Percentiles rank a stretch among this genome's conserved stretches.
phyloP scores from a whole-genome alignment of 2,888 invertebrate genomes.

The Cephus pulcher region DNA sequence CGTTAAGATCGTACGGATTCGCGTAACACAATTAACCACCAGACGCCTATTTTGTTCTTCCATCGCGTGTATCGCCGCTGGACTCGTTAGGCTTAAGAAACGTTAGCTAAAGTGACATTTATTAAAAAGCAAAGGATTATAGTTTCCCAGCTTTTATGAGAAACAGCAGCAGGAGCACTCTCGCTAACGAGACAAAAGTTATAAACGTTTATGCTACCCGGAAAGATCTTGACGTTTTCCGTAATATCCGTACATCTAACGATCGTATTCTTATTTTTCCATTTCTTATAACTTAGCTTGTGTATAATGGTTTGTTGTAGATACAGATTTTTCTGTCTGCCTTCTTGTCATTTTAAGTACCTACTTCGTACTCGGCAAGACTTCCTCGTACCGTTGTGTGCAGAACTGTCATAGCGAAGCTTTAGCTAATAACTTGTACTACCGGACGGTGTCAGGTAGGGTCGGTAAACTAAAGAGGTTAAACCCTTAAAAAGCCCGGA shows the following conservation, averaged over 20 bases:
- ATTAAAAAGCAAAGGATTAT: slow-evolving; percentile 17
- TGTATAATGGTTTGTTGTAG: neutral
- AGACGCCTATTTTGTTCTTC: neutral
- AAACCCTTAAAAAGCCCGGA: slow-evolving; percentile 37
- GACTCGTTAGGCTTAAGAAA: slow-evolving; percentile 10
- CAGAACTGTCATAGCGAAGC: neutral
- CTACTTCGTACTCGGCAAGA: neutral
- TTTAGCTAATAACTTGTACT: neutral
- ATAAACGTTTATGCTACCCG: neutral
- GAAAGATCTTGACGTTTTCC: neutral
- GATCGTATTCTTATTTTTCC: slow-evolving; percentile 13
- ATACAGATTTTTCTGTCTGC: neutral
- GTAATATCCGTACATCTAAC: neutral
- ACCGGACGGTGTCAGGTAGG: neutral
- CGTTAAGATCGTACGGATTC: neutral
- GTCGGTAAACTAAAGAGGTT: slow-evolving; percentile 26
- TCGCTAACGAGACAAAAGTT: neutral
- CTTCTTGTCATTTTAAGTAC: neutral
- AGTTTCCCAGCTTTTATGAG: neutral
- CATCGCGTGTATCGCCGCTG: neutral
- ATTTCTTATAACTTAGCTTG: neutral
- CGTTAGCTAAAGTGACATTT: slow-evolving; percentile 13
- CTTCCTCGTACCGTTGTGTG: neutral
- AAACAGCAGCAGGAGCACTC: neutral
- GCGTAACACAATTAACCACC: neutral